Evolutionary conservation across 2,797 vertebrate species (phyloP), one percentile per base, ranked within the genome.

Genomic region (Micromesistius poutassou): DNA sequence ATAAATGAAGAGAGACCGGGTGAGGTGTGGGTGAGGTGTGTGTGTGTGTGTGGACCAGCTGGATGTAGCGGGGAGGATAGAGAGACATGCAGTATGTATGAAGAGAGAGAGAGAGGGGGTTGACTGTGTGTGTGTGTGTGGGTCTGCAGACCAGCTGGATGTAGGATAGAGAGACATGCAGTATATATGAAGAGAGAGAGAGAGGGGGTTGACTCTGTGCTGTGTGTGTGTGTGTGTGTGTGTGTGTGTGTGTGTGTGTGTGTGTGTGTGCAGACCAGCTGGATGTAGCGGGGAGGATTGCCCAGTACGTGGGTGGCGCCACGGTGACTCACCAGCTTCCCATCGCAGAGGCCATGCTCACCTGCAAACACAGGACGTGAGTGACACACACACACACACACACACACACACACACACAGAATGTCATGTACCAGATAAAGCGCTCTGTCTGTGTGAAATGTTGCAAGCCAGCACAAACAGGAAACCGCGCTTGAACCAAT

Each of bases 341-440:
- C n/a, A 97, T 99, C 72, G 98, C 97, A 0, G 98, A 99, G 87
- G 98, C 97, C 85, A 99, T 99, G 98, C 93, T 99, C 82, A 99
- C 98, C 36, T 99, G 97, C 93, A 97, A 97, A 82, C 96, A 97
- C 89, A 96, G 94, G 87, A 96, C 95, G 97, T 99, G 91, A 96
- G 96, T 83, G 0, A n/a, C 62, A 66, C 62, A 66, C 19, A n/a
- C 19, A n/a, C 19, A 66, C 62, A 66, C 62, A 66, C 62, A 66
- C 62, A 28, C 62, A 66, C 22, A n/a, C 50, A 62, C 22, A 62
- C 50, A 62, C 50, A n/a, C 12, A 42, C 19, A 30, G 3, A 38
- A 38, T 38, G 36, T 38, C 36, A 12, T 38, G 36, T 8, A 38
- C 8, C 36, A 38, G 40, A 42, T 42, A 42, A 42, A 4, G 14